Evolutionary conservation across 1,140 invertebrate genomes (phyloP).

Genomic region (Gryllus bimaculatus): DNA sequence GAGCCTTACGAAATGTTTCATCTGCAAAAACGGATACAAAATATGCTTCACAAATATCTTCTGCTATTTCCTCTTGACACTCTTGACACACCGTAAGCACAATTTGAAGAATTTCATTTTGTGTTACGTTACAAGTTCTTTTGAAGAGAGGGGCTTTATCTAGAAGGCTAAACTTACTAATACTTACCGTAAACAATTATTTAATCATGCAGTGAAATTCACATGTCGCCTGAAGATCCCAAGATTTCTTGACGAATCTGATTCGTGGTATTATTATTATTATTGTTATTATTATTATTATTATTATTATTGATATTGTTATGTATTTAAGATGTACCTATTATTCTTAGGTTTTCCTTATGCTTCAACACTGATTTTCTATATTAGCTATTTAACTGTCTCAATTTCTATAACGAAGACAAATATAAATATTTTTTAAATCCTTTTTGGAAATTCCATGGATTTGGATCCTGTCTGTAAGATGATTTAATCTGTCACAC

Average conservation of each 20-base stretch:
- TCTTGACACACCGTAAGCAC: too few relatives aligned
- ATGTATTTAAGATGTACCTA: slow-evolving; percentile 4
- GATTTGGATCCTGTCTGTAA: background rate
- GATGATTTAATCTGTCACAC: slow-evolving; percentile 2
- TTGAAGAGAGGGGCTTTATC: background rate
- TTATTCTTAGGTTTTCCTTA: background rate
- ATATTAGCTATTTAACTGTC: background rate
- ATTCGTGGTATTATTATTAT: background rate
- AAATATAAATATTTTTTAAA: background rate
- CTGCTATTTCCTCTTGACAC: background rate
- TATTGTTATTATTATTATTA: background rate
- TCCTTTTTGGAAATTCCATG: background rate
- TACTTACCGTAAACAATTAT: background rate
- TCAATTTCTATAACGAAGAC: background rate
- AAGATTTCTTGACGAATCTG: background rate
- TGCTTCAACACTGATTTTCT: background rate
- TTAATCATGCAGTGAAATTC: background rate
- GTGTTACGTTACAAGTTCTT: background rate
- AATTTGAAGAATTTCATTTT: background rate
- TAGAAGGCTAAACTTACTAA: too few relatives aligned
- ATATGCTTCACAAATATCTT: background rate
- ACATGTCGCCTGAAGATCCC: background rate
- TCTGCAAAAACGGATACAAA: background rate
- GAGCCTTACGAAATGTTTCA: background rate
- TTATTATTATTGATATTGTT: background rate